These are phyloP conservation scores for Amphiduros pacificus DNA, from an alignment of 2,888 invertebrate species.

Conservation along the genomic window DNA sequence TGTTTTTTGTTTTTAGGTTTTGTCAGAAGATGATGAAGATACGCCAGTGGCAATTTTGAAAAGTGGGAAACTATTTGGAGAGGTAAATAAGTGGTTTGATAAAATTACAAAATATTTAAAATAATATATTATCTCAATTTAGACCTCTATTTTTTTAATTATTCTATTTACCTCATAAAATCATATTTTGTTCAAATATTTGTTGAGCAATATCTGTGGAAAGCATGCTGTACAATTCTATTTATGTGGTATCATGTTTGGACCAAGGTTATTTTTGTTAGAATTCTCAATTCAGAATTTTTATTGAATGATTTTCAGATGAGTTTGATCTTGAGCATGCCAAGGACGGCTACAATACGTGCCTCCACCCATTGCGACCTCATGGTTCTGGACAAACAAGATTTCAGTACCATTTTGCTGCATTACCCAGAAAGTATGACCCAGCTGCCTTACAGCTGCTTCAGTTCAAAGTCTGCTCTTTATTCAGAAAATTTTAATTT, in stretches of 20 bases:
- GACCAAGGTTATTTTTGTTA: background rate
- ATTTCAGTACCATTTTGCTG: conserved; percentile 17
- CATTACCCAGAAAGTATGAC: conserved; percentile 26
- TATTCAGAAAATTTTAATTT: too few relatives aligned
- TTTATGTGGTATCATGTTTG: background rate
- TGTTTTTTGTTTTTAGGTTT: too few relatives aligned
- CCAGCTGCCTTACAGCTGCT: too few relatives aligned
- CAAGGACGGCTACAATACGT: conserved; percentile 27
- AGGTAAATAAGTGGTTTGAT: conserved; percentile 17
- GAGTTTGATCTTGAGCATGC: conserved; percentile 24
- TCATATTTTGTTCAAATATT: background rate
- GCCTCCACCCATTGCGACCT: conserved; percentile 32
- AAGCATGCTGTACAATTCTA: background rate
- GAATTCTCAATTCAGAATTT: background rate
- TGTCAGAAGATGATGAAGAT: conserved; percentile 28
- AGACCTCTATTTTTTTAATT: background rate
- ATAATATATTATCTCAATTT: background rate
- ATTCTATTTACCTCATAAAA: background rate
- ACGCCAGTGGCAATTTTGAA: conserved; percentile 22
- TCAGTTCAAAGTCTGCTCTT: too few relatives aligned
- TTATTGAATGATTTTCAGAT: conserved; percentile 19
- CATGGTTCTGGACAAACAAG: conserved; percentile 24
- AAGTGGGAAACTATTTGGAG: conserved; percentile 28
- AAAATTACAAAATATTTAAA: background rate
- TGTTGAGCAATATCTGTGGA: background rate